Evolutionary conservation across 37 sponge, comb jelly and placozoan species (phyloP).

Genomic region (Halichondria panicea): DNA sequence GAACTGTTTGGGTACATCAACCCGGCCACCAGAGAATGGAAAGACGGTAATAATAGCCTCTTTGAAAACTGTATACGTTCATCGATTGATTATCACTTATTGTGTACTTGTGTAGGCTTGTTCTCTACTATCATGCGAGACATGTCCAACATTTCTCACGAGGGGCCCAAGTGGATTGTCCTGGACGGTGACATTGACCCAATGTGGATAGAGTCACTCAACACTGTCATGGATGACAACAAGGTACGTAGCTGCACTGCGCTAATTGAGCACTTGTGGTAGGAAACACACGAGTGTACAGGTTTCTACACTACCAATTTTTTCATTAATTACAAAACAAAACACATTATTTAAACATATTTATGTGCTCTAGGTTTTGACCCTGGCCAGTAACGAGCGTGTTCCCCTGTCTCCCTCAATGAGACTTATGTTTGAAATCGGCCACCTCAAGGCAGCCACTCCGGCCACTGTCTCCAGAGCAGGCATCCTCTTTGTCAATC

Average conservation of each 20-base stretch:
- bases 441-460: constrained; percentile 92
- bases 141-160: constrained; percentile 77
- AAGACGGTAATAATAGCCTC: constrained; percentile 75
- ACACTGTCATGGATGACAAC: constrained; percentile 99
- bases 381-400: constrained; percentile 98
- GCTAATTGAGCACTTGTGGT: no score
- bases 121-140: constrained; percentile 97
- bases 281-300: no score
- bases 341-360: neutral
- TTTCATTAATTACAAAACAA: neutral
- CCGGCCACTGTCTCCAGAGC: constrained; percentile 98
- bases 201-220: constrained; percentile 99
- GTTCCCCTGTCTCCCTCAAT: constrained; percentile 96
- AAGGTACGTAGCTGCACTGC: constrained; percentile 57
- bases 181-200: constrained; percentile 99
- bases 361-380: constrained; percentile 66
- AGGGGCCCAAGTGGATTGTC: constrained; percentile 98
- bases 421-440: constrained; percentile 98
- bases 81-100: neutral
- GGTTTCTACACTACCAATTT: neutral
- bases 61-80: neutral
- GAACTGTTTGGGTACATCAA: constrained; percentile 98
- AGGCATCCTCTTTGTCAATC: constrained; percentile 97
- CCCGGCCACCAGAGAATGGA: constrained; percentile 98
- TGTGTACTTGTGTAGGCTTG: constrained; percentile 47